Evolutionary conservation across 2,888 invertebrate species (phyloP), one percentile per base, ranked within the genome.

Genomic region (Tipula helvola): DNA sequence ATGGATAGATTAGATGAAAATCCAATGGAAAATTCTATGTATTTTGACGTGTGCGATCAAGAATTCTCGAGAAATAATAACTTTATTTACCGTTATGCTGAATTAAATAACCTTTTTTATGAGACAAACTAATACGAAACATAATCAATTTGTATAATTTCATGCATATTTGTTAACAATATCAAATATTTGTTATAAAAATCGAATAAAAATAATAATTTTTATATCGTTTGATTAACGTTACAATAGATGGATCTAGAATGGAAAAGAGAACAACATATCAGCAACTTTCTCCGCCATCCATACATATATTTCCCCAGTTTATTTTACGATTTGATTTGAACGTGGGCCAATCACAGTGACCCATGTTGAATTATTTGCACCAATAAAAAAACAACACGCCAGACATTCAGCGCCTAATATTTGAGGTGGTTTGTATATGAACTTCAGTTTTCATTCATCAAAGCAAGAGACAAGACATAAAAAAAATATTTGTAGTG

Each of bases 391-490:
- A 89, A 87, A 85, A 86, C 52, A 88, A 88, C 88, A 90, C 90
- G 90, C 89, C 88, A 85, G 83, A 87, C 88, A 88, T 88, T 87
- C 88, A 88, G 88, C 88, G 87, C 87, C 89, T 89, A 90, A 90
- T 90, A 91, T 90, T 90, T 90, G 89, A 88, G 89, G 88, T 87
- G 88, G 87, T 57, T 87, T 85, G 89, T 89, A 89, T 89, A 89
- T 88, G 88, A 86, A 44, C 89, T 89, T 90, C 90, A 91, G 90
- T 91, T 90, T 89, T 88, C 89, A 89, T 89, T 89, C 88, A 89
- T 87, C 90, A 88, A 89, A 88, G 89, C 89, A 89, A 90, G 89
- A 89, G 89, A 88, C 88, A 88, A 89, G 88, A 87, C 16, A 41
- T 16, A 84, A 84, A 83, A 85, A 85, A 44, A 28, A 4, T 10